A percentile compares a stretch with the other conserved stretches of the same genome.
Conservation (phyloP, 2,113 vertebrate species). For the Peromyscus maniculatus region DNA sequence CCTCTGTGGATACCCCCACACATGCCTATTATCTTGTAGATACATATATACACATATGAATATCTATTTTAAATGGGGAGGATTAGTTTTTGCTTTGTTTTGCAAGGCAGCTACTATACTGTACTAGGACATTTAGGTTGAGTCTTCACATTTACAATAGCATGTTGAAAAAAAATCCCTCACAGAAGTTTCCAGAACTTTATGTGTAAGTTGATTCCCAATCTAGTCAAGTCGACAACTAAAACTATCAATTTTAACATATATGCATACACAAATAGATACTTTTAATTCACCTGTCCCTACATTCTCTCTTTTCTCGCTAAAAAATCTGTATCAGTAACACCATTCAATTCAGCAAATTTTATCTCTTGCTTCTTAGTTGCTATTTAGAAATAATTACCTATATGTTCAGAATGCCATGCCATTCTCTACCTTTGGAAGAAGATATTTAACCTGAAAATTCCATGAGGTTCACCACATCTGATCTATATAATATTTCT, state of each 20-base stretch:
- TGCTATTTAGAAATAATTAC: neutral
- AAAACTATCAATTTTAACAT: no score
- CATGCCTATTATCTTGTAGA: no score
- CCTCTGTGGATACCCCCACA: neutral
- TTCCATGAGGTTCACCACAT: neutral
- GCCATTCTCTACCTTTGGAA: neutral
- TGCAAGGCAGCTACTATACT: neutral
- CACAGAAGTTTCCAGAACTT: no score
- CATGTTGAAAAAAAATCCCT: neutral
- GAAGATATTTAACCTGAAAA: conserved; percentile 62
- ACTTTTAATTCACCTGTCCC: no score
- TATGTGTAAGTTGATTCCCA: no score
- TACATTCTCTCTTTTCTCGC: neutral
- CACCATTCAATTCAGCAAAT: conserved; percentile 24
- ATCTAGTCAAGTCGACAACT: no score
- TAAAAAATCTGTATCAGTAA: conserved; percentile 9
- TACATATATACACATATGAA: neutral
- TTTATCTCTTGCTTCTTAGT: neutral
- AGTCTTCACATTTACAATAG: neutral
- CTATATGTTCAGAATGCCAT: conserved; percentile 16
- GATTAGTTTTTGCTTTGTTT: no score
- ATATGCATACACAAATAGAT: no score
- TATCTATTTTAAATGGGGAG: neutral
- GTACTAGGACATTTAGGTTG: neutral
- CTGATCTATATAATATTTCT: conserved; percentile 21